A percentile compares a stretch with the other conserved stretches of the same genome.
Conservation (phyloP, 2,888 invertebrate genomes). For the Octonoba sinensis region DNA sequence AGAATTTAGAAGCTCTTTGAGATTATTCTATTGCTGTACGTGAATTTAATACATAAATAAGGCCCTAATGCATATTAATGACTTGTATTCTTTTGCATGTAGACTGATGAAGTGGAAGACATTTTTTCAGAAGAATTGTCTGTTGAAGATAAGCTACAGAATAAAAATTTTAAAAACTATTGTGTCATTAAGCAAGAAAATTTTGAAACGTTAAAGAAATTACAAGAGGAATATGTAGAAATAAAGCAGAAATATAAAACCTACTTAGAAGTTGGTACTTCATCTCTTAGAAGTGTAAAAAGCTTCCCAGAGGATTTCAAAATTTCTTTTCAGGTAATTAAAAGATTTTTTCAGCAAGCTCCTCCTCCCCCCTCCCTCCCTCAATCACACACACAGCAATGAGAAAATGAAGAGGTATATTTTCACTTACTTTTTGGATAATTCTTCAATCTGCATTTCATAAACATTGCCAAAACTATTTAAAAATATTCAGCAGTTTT, state of each 20-base stretch:
- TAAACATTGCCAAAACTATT: too few relatives aligned
- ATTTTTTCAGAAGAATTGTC: conserved; percentile 5
- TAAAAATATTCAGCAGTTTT: too few relatives aligned
- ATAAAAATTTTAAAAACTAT: conserved; percentile 7
- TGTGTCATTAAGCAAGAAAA: not conserved
- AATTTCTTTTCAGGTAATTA: conserved; percentile 7
- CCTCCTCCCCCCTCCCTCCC: too few relatives aligned
- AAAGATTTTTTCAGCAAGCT: too few relatives aligned
- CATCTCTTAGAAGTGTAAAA: conserved; percentile 13
- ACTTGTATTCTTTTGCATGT: not conserved
- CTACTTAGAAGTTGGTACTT: conserved; percentile 18
- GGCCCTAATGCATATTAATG: too few relatives aligned
- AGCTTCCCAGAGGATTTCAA: conserved; percentile 30
- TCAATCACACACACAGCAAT: too few relatives aligned
- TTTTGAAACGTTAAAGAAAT: not conserved
- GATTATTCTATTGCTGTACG: too few relatives aligned
- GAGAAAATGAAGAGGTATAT: too few relatives aligned
- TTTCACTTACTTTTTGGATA: too few relatives aligned
- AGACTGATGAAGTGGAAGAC: conserved; percentile 1
- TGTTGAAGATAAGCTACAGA: conserved; percentile 28
- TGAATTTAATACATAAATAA: too few relatives aligned
- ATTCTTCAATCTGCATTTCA: too few relatives aligned
- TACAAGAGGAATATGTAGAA: conserved; percentile 13
- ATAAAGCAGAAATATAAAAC: conserved; percentile 23
- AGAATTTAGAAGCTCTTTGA: too few relatives aligned